These are phyloP conservation scores for Iphiclides podalirius DNA, from an alignment of 2,888 invertebrate genomes.

Conservation along the genomic window DNA sequence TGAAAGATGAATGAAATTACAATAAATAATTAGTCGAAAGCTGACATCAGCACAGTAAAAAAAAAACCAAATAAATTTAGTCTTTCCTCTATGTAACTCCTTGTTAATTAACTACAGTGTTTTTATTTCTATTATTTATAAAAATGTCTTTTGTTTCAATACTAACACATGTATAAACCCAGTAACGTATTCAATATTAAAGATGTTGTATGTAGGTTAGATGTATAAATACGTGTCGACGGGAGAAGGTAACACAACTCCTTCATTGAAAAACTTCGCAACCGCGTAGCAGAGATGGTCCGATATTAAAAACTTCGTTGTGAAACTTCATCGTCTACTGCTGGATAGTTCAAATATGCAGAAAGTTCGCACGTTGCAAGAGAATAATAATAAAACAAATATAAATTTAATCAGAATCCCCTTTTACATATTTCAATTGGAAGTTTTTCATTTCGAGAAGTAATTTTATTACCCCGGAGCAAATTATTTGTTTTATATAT, in stretches of 20 bases:
- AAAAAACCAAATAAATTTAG: too few relatives aligned
- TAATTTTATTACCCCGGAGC: background rate
- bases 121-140: too few relatives aligned
- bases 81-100: too few relatives aligned
- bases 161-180: too few relatives aligned
- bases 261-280: conserved; percentile 7
- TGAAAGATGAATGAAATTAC: too few relatives aligned
- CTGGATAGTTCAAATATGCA: background rate
- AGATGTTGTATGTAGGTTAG: too few relatives aligned
- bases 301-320: conserved; percentile 19
- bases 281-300: background rate
- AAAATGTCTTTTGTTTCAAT: too few relatives aligned
- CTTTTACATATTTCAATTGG: background rate
- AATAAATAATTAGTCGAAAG: too few relatives aligned
- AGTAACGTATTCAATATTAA: too few relatives aligned
- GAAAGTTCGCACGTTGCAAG: background rate
- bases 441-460: background rate
- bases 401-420: background rate
- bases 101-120: too few relatives aligned
- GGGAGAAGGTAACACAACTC: background rate
- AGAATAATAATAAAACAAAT: background rate
- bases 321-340: conserved; percentile 11
- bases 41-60: too few relatives aligned
- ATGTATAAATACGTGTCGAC: too few relatives aligned
- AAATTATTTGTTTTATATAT: background rate